Percentiles rank a stretch among this genome's conserved stretches.
These are phyloP conservation scores for Balaenoptera acutorostrata DNA, from an alignment of 2,113 vertebrate species.

Conservation along the genomic window DNA sequence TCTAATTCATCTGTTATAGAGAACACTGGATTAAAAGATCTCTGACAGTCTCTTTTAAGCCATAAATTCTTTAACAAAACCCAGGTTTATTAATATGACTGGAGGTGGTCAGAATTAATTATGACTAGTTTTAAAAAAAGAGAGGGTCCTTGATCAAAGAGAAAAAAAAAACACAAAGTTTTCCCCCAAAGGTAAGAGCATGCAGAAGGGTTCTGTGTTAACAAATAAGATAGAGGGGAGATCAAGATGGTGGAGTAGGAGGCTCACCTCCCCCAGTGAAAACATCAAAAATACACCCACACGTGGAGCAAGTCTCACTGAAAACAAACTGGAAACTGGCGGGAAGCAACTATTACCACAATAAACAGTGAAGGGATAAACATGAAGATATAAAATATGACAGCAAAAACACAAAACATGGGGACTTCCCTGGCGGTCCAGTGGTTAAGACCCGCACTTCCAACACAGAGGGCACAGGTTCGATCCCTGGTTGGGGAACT, in stretches of 20 bases:
- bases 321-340: neutral
- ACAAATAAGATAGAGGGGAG: neutral
- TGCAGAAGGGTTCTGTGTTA: neutral
- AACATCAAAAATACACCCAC: neutral
- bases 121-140: neutral
- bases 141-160: neutral
- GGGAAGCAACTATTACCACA: neutral
- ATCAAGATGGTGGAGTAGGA: neutral
- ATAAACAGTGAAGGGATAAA: neutral
- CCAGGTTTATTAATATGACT: neutral
- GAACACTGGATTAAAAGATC: neutral
- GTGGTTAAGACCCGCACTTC: too few relatives aligned
- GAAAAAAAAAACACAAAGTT: neutral
- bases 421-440: too few relatives aligned
- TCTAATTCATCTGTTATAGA: neutral
- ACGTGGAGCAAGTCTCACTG: neutral
- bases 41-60: neutral
- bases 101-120: neutral
- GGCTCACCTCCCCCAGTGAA: neutral
- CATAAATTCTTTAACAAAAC: conserved; percentile 18
- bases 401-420: neutral
- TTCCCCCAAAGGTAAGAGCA: neutral
- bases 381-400: neutral
- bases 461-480: too few relatives aligned
- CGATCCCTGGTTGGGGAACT: too few relatives aligned